Conservation (phyloP, 2,113 vertebrate species). For the Equus quagga region DNA sequence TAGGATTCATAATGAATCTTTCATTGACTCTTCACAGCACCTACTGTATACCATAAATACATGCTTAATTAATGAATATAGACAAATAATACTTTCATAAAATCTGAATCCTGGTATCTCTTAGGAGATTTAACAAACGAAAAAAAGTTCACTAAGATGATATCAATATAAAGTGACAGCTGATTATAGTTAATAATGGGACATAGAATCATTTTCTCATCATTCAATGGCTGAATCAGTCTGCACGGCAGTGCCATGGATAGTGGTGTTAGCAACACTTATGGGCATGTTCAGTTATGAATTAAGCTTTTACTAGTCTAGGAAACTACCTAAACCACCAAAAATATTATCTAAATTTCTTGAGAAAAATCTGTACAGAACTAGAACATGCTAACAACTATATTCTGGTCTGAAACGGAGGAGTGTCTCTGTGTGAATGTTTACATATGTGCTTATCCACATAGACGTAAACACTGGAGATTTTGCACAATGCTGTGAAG, state of each 20-base stretch:
- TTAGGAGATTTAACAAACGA: not conserved
- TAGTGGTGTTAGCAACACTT: not conserved
- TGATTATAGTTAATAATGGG: conserved; percentile 12
- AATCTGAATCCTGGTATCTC: not conserved
- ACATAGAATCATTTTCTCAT: not conserved
- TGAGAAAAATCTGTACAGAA: not conserved
- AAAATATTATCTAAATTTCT: conserved; percentile 40
- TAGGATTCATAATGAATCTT: not conserved
- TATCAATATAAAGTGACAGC: not conserved
- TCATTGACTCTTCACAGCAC: not conserved
- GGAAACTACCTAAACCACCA: not conserved
- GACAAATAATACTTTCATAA: not conserved
- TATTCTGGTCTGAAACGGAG: not conserved
- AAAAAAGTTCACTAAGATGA: not conserved
- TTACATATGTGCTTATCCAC: not conserved
- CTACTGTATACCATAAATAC: not conserved
- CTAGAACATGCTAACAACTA: not conserved
- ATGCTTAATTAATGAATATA: not conserved
- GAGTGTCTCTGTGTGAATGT: not conserved
- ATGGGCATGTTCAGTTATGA: not conserved
- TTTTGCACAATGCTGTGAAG: not conserved
- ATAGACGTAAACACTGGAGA: not conserved
- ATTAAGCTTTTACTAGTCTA: not conserved
- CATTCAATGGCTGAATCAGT: not conserved
- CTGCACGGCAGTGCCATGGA: not conserved